A percentile compares a stretch with the other conserved stretches of the same genome.
Evolutionary conservation across 2,113 vertebrate species (phyloP).

Genomic region (Tachycineta bicolor): DNA sequence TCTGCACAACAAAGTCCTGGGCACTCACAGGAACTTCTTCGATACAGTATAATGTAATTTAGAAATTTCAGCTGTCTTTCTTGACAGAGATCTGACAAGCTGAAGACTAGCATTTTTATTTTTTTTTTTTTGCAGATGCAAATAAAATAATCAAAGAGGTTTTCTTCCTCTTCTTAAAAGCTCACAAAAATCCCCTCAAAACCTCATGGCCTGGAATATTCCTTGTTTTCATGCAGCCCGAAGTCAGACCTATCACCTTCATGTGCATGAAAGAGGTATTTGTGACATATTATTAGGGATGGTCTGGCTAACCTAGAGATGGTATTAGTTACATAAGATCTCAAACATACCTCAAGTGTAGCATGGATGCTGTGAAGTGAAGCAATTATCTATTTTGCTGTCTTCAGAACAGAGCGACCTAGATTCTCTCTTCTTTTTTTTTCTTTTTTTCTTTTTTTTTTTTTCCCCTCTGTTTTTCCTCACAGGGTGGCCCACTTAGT

Average conservation of each 20-base stretch:
- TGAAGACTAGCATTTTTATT: background rate
- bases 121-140: background rate
- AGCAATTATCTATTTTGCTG: background rate
- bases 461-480: rapidly evolving
- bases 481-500: background rate
- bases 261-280: background rate
- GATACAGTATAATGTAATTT: background rate
- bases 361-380: slow-evolving; percentile 1
- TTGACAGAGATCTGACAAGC: background rate
- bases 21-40: background rate
- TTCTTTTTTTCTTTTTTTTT: background rate
- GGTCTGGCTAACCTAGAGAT: background rate
- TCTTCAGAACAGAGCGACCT: background rate
- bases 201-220: background rate
- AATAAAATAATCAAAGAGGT: background rate
- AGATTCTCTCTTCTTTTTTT: background rate
- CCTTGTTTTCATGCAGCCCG: background rate
- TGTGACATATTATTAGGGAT: background rate
- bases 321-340: background rate
- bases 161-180: background rate
- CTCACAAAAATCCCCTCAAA: background rate
- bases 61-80: background rate
- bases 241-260: background rate
- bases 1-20: background rate
- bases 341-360: background rate